Evolutionary conservation across 2,888 invertebrate genomes (phyloP).

Genomic region (Spilarctia lutea): DNA sequence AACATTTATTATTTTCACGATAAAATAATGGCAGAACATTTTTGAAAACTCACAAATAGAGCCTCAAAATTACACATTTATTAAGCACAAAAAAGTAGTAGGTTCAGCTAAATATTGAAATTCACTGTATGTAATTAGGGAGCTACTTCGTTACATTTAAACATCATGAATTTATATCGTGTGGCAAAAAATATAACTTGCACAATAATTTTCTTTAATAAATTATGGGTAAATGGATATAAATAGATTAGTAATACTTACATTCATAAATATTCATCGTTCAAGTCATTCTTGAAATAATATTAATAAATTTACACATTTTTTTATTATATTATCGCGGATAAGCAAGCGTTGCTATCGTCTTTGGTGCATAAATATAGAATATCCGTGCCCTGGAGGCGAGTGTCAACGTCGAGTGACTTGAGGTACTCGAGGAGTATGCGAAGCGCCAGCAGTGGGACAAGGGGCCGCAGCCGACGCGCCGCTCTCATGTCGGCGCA

Average conservation of each 20-base stretch:
- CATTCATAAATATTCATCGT: constrained; percentile 61
- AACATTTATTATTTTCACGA: neutral
- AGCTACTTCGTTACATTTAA: neutral
- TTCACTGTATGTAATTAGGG: neutral
- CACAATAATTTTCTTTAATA: neutral
- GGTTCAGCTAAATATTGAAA: neutral
- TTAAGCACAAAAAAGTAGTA: neutral
- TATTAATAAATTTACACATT: constrained; percentile 48
- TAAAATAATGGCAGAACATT: neutral
- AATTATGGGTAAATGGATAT: constrained; percentile 12
- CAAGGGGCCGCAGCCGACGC: constrained; percentile 69
- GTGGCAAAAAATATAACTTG: neutral
- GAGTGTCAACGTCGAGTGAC: constrained; percentile 67
- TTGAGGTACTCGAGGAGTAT: constrained; percentile 79
- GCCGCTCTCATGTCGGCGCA: constrained; percentile 63
- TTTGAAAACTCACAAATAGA: neutral
- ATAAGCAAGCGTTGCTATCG: constrained; percentile 57
- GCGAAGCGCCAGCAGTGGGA: constrained; percentile 74
- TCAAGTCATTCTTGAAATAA: constrained; percentile 65
- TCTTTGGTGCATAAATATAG: constrained; percentile 54
- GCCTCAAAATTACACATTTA: neutral
- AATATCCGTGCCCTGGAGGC: constrained; percentile 46
- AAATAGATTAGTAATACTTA: constrained; percentile 62
- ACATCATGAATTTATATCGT: neutral
- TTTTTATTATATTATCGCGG: constrained; percentile 49